Percentiles rank a stretch among this genome's conserved stretches.
These are phyloP conservation scores for Oncopodura yosiiana DNA, from an alignment of 1,140 invertebrate genomes.

Conservation along the genomic window DNA sequence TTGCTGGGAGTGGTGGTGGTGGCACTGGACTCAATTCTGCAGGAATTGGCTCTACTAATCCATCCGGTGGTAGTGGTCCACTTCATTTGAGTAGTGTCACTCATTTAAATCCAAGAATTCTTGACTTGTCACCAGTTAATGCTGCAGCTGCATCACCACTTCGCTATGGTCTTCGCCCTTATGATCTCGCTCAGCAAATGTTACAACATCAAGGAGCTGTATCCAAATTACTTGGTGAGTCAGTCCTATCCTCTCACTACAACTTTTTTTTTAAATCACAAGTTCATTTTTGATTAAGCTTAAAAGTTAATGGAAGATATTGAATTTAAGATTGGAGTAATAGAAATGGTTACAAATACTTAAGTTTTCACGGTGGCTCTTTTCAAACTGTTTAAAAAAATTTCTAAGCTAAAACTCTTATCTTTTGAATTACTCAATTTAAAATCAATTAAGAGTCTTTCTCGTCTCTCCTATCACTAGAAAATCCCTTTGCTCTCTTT, in stretches of 20 bases:
- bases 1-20: background rate
- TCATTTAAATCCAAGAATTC: slow-evolving; percentile 56
- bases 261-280: no score
- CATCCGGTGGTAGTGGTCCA: slow-evolving; percentile 36
- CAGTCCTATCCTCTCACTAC: background rate
- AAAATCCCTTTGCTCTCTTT: no score
- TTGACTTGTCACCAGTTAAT: slow-evolving; percentile 56
- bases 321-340: no score
- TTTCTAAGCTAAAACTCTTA: no score
- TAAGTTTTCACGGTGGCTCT: no score
- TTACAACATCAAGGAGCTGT: slow-evolving; percentile 82
- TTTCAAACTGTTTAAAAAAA: no score
- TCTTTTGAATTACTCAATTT: no score
- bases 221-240: slow-evolving; percentile 75
- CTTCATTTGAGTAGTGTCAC: slow-evolving; percentile 53
- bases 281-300: no score
- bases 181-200: slow-evolving; percentile 79
- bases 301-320: no score
- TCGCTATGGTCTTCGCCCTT: slow-evolving; percentile 69
- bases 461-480: no score
- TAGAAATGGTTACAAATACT: no score
- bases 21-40: background rate
- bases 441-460: no score
- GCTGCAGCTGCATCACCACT: slow-evolving; percentile 2
- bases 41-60: slow-evolving; percentile 54